Conservation (phyloP, 2,888 invertebrate genomes). For the Exephanes ischioxanthus region DNA sequence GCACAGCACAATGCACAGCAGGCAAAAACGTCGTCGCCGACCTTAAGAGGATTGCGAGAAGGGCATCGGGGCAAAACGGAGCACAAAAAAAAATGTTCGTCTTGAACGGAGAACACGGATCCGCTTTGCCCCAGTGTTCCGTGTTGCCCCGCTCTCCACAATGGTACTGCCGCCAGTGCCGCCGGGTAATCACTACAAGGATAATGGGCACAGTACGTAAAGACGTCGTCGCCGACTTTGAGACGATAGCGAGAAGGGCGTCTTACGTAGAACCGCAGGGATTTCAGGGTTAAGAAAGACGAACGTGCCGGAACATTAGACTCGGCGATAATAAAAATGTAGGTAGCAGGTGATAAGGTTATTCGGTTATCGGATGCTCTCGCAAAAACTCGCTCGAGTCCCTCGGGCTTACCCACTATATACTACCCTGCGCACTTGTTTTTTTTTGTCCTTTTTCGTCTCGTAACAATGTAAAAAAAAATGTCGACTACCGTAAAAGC, state of each 20-base stretch:
- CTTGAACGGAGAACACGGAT: no score
- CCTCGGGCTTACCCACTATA: neutral
- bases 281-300: constrained; percentile 27
- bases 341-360: constrained; percentile 38
- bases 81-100: no score
- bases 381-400: constrained; percentile 6
- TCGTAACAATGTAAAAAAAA: neutral
- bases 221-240: constrained; percentile 7
- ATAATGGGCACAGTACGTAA: constrained; percentile 3
- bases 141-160: no score
- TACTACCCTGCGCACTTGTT: neutral
- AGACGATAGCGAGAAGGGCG: neutral
- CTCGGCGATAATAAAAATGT: constrained; percentile 47
- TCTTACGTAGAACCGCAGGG: neutral
- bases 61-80: no score
- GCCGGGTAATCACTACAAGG: neutral
- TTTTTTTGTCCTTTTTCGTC: neutral
- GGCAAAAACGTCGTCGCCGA: constrained; percentile 17
- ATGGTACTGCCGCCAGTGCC: no score
- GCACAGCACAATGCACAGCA: neutral
- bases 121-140: no score
- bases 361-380: constrained; percentile 43
- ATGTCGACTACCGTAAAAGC: neutral
- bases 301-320: constrained; percentile 46
- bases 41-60: neutral